phyloP scores from a whole-genome alignment of 1,140 invertebrate genomes.

The Pygmarrhopalites habei region DNA sequence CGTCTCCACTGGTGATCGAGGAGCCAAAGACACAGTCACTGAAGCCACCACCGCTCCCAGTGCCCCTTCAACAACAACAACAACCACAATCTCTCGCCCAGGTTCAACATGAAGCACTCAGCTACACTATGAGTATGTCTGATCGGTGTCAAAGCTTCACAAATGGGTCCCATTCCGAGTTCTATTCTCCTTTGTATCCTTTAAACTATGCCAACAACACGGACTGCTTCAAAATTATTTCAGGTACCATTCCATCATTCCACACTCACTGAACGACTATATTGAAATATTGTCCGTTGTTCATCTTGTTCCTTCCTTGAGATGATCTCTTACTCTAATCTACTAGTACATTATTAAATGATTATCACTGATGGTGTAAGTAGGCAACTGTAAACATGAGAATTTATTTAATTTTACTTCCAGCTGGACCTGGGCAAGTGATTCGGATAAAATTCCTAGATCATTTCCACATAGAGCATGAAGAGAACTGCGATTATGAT shows the following conservation, averaged over 20 bases:
- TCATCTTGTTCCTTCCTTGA: too few species aligned
- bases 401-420: too few species aligned
- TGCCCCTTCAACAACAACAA: background rate
- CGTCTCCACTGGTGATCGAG: background rate
- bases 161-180: conserved; percentile 46
- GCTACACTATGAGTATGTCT: background rate
- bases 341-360: too few species aligned
- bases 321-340: too few species aligned
- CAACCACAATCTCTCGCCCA: conserved; percentile 9
- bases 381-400: too few species aligned
- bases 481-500: conserved; percentile 69
- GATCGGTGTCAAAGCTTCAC: conserved; percentile 20
- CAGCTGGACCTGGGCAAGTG: conserved; percentile 65
- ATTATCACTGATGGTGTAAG: too few species aligned
- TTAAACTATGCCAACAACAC: conserved; percentile 60
- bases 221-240: conserved; percentile 60
- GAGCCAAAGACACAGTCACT: background rate
- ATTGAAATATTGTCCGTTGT: background rate
- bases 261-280: background rate
- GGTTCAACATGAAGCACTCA: conserved; percentile 7
- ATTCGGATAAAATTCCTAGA: conserved; percentile 75
- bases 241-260: conserved; percentile 58
- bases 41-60: too few species aligned
- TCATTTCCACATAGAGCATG: conserved; percentile 66
- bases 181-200: conserved; percentile 68